phyloP scores from a whole-genome alignment of 2,797 vertebrate species.

The Megaceryle alcyon region DNA sequence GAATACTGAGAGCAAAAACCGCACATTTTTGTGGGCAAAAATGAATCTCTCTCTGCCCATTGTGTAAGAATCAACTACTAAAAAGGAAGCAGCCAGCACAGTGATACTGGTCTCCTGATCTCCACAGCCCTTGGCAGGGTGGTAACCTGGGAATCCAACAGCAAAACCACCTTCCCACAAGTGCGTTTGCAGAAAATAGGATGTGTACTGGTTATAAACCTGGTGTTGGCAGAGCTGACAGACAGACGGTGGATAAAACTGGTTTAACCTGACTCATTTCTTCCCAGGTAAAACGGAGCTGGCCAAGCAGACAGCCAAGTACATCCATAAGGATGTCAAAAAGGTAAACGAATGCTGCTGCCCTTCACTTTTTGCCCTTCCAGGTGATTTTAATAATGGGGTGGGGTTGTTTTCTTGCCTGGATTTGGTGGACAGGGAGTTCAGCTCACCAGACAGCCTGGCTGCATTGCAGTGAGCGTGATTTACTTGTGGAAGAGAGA shows the following conservation, averaged over 20 bases:
- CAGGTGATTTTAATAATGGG: rapidly evolving
- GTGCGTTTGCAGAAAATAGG: not conserved
- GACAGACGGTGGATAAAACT: not conserved
- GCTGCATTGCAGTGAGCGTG: too few species aligned
- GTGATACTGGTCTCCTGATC: too few species aligned
- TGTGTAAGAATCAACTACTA: not conserved
- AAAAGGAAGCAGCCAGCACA: not conserved
- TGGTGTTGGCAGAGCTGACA: not conserved
- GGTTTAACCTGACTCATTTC: not conserved
- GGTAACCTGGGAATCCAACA: not conserved
- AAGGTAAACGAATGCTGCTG: slow-evolving; percentile 80
- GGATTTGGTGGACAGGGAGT: not conserved
- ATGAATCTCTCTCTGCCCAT: not conserved
- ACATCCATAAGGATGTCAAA: slow-evolving; percentile 95
- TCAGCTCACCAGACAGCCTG: not conserved
- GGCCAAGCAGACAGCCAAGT: slow-evolving; percentile 96
- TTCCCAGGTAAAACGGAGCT: slow-evolving; percentile 93
- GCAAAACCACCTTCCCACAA: not conserved
- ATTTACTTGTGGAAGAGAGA: not conserved
- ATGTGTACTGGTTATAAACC: rapidly evolving
- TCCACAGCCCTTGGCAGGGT: too few species aligned
- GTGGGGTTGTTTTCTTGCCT: not conserved
- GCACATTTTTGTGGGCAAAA: not conserved
- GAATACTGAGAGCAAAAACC: not conserved
- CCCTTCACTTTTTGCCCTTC: rapidly evolving